Conservation (phyloP, 1,140 invertebrate species). For the Orius laevigatus region DNA sequence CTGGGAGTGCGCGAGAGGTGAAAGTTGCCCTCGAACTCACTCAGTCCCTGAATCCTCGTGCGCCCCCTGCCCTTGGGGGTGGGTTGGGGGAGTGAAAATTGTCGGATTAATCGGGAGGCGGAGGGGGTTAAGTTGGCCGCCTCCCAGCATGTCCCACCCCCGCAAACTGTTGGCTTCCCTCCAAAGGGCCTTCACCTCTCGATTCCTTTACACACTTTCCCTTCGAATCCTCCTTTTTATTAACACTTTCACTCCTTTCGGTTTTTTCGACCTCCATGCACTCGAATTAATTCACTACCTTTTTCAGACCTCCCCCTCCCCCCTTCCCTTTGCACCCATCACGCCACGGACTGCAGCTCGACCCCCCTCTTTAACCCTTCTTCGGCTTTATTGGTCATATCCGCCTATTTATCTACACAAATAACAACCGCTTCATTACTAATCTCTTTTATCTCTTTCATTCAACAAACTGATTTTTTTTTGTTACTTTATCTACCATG, state of each 20-base stretch:
- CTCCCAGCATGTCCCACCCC: constrained; percentile 1
- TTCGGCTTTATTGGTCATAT: no score
- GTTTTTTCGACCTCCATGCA: no score
- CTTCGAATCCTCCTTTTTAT: not conserved
- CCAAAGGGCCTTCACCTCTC: not conserved
- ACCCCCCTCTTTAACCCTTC: not conserved
- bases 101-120: not conserved
- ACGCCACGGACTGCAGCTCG: not conserved
- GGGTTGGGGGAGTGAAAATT: not conserved
- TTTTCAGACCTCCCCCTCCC: not conserved
- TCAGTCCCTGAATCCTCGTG: not conserved
- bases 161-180: not conserved
- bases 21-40: not conserved
- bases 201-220: not conserved
- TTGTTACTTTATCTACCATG: no score
- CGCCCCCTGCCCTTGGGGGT: no score
- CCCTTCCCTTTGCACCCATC: not conserved
- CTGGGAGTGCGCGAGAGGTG: not conserved
- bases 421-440: no score
- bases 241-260: not conserved
- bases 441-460: no score
- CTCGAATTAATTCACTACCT: not conserved
- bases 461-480: no score
- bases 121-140: not conserved
- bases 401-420: no score